Evolutionary conservation across 2,888 invertebrate species (phyloP).

Genomic region (Quadriops clusia): DNA sequence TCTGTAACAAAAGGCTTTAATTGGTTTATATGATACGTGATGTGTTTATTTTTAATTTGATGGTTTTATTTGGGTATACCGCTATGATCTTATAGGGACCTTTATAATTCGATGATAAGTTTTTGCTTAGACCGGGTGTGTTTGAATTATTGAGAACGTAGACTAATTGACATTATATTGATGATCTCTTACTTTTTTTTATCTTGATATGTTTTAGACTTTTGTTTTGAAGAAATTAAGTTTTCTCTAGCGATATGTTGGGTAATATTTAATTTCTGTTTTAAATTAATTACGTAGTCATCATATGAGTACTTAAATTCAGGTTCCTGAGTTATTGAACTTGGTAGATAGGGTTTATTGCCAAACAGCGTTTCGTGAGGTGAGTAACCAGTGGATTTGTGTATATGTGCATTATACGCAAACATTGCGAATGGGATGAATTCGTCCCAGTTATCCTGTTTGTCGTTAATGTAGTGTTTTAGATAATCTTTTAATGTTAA

Average conservation of each 20-base stretch:
- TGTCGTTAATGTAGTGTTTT: conserved; percentile 20
- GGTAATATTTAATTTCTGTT: conserved; percentile 17
- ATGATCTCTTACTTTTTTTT: conserved; percentile 13
- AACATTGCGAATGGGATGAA: conserved; percentile 18
- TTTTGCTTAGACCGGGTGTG: conserved; percentile 10
- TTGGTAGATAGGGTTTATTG: conserved; percentile 15
- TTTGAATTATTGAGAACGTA: conserved; percentile 12
- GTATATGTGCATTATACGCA: conserved; percentile 20
- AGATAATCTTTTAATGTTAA: conserved; percentile 22
- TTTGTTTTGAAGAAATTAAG: conserved; percentile 16
- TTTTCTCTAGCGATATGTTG: conserved; percentile 19
- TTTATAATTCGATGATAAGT: conserved; percentile 13
- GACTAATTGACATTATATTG: conserved; percentile 17
- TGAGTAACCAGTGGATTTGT: conserved; percentile 20
- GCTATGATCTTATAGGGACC: conserved; percentile 15
- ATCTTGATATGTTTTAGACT: conserved; percentile 19
- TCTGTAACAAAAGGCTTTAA: conserved; percentile 8
- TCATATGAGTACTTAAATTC: conserved; percentile 22
- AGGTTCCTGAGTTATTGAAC: conserved; percentile 16
- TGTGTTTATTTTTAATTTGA: too few relatives aligned
- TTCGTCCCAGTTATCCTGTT: conserved; percentile 15
- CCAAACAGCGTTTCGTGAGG: conserved; percentile 25
- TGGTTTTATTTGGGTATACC: conserved; percentile 15
- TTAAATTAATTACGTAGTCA: conserved; percentile 16
- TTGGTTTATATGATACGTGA: too few relatives aligned